Conservation (phyloP, 2,888 invertebrate species). For the Ophion slaviceki region DNA sequence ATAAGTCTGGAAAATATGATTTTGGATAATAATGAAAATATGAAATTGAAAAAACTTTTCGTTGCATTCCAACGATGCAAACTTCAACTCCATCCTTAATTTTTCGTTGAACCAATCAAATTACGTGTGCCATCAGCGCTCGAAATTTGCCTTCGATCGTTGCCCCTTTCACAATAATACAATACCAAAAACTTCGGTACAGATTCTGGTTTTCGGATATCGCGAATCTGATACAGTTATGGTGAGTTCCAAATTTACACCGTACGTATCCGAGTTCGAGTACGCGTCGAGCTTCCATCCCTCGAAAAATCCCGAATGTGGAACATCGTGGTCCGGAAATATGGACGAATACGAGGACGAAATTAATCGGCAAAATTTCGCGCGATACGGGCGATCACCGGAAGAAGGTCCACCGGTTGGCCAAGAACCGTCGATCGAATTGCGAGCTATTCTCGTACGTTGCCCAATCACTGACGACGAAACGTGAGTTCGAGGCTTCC, state of each 20-base stretch:
- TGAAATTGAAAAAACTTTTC: too few species aligned
- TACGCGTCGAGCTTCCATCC: slow-evolving; percentile 72
- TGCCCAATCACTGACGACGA: slow-evolving; percentile 64
- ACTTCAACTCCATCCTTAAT: too few species aligned
- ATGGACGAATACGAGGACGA: slow-evolving; percentile 28
- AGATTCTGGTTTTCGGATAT: slow-evolving; percentile 67
- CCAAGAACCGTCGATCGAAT: slow-evolving; percentile 69
- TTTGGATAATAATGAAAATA: too few species aligned
- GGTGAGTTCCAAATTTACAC: slow-evolving; percentile 56
- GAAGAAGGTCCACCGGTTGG: slow-evolving; percentile 64
- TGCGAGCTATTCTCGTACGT: slow-evolving; percentile 68
- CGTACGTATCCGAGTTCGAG: slow-evolving; percentile 72
- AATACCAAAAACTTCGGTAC: slow-evolving; percentile 23
- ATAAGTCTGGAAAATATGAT: too few species aligned
- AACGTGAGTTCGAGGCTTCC: slow-evolving; percentile 41
- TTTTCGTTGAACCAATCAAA: too few species aligned
- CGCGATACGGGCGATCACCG: slow-evolving; percentile 53
- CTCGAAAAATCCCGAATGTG: slow-evolving; percentile 73
- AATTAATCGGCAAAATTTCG: slow-evolving; percentile 8
- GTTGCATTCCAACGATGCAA: too few species aligned
- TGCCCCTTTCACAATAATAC: too few species aligned
- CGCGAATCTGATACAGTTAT: slow-evolving; percentile 61
- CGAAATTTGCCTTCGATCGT: too few species aligned
- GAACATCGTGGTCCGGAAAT: slow-evolving; percentile 50
- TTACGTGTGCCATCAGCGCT: too few species aligned